Percentiles rank a stretch among this genome's conserved stretches.
Evolutionary conservation across 2,888 invertebrate genomes (phyloP).

Genomic region (Ceramica pisi): DNA sequence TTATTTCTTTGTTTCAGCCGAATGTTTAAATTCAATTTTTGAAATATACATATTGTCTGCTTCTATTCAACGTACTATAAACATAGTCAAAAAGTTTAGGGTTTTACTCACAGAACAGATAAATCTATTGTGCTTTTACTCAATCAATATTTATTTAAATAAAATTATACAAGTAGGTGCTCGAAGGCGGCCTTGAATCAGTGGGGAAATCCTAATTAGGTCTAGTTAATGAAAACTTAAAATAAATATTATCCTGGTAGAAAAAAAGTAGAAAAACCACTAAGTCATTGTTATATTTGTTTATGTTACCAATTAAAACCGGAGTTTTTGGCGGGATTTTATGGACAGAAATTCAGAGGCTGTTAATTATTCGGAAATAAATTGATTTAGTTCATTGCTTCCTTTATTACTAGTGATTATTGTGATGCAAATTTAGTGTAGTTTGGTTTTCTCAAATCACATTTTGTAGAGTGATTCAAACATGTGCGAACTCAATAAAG

Average conservation of each 20-base stretch:
- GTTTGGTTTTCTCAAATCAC: too few species aligned
- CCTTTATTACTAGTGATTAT: too few species aligned
- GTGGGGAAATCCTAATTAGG: conserved; percentile 23
- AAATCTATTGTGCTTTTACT: too few species aligned
- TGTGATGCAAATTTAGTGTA: background rate
- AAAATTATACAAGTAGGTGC: background rate
- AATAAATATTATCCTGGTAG: background rate
- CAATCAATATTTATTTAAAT: background rate
- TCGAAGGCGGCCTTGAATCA: background rate
- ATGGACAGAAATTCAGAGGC: background rate
- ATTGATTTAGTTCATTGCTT: too few species aligned
- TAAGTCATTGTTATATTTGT: conserved; percentile 9
- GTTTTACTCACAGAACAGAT: background rate
- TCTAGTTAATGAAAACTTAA: conserved; percentile 4
- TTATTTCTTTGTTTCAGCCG: conserved; percentile 13
- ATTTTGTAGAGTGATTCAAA: too few species aligned
- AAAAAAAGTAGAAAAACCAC: conserved; percentile 18
- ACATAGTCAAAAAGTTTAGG: background rate
- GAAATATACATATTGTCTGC: background rate
- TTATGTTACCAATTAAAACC: background rate
- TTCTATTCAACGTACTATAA: background rate
- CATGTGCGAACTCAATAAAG: too few species aligned
- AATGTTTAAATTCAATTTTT: conserved; percentile 4
- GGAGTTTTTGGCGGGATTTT: background rate
- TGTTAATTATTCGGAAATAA: background rate